Base-by-base conservation (phyloP, 2,797 vertebrate species). In the Enteromius treurensis region DNA sequence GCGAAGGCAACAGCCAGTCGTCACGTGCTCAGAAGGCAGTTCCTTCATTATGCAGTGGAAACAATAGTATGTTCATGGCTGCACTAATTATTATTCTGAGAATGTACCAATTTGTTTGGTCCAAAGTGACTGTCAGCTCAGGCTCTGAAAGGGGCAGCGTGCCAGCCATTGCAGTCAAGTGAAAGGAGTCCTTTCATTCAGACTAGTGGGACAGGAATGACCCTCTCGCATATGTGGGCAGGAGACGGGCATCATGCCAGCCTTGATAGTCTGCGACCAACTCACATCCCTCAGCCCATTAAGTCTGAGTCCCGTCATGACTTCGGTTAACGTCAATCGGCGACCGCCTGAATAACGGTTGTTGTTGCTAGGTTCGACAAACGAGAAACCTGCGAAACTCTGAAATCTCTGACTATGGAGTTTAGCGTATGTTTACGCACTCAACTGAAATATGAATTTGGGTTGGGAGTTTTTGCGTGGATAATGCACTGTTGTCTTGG, bases 41-140 rank as follows among this genome's bases (percentile, higher is more conserved):
- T 95, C 94, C 94, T 95, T 96, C 92, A 93, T 95, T 93, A 93
- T 92, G 93, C 94, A 93, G 92, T 92, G 93, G 93, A 96, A 95
- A 98, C 97, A 98, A 98, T 96, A 93, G 95, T 86, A 95, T 97
- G 96, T 97, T 99, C 96, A 97, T 96, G 95, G 94, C 93, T 95
- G 87, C 92, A 92, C 97, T 99, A 96, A 97, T 99, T 98, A 97
- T 97, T 96, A 99, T 99, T 99, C 97, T 94, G 96, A 96, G 96
- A 96, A 96, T 96, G 96, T 97, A 96, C 96, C 97, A 97, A 97
- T 99, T 98, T 97, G 97, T 97, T 97, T 95, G 96, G 97, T 97
- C 96, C 96, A 97, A 96, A 96, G 95, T 97, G 97, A 96, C 96
- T 96, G 96, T 96, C 96, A 94, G 94, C 93, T 93, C 84, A 95